A percentile compares a stretch with the other conserved stretches of the same genome.
These are phyloP conservation scores for Homarus gammarus DNA, from an alignment of 2,888 invertebrate species.

Conservation along the genomic window DNA sequence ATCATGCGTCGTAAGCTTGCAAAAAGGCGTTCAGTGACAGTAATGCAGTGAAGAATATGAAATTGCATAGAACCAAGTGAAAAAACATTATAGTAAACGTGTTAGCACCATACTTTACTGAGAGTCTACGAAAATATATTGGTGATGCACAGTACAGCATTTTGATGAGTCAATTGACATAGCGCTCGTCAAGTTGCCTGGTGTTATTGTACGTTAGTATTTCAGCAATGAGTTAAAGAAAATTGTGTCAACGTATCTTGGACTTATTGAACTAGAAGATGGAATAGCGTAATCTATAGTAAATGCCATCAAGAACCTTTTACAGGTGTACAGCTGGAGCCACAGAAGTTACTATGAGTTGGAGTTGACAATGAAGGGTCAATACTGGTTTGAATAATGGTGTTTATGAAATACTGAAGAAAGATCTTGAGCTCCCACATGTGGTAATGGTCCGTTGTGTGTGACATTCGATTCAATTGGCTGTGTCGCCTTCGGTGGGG, in stretches of 20 bases:
- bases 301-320: no score
- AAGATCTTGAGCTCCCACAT: slow-evolving; percentile 29
- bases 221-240: slow-evolving; percentile 11
- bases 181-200: slow-evolving; percentile 11
- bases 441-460: slow-evolving; percentile 6
- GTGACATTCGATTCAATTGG: slow-evolving; percentile 16
- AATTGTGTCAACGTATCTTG: no score
- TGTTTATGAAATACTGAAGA: slow-evolving; percentile 23
- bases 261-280: slow-evolving; percentile 9
- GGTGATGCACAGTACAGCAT: no score
- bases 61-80: no score
- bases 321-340: not conserved
- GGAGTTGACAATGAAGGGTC: slow-evolving; percentile 26
- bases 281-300: no score
- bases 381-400: slow-evolving; percentile 29
- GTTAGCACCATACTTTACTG: no score
- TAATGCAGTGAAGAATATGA: no score
- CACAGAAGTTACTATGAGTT: not conserved
- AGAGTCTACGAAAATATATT: no score
- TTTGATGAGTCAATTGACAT: slow-evolving; percentile 25
- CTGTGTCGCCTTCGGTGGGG: slow-evolving; percentile 30
- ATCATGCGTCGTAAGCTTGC: no score
- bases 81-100: no score
- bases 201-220: slow-evolving; percentile 20
- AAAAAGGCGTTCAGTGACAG: no score